Evolutionary conservation across 2,113 vertebrate species (phyloP), one percentile per base, ranked within the genome.

Genomic region (Struthidea cinerea): DNA sequence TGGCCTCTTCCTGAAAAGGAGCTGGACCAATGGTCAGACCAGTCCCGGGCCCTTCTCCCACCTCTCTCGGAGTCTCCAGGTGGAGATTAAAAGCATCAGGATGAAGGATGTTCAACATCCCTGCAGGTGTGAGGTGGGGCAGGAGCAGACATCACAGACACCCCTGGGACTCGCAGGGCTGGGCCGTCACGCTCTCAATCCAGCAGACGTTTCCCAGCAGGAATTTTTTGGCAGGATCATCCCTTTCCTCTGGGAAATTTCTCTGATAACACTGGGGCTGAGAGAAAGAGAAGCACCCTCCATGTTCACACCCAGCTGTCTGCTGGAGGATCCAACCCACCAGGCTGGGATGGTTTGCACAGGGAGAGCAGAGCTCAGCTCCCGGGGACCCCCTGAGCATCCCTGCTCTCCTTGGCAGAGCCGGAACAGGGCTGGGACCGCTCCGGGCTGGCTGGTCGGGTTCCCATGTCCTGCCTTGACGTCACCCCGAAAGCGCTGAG

Each of bases 111-210:
- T 44, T 75, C 20, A 42, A 2, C 9, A 39, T 35, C 47, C n/a
- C 13, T 11, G 69, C 74, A 68, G 55, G 65, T 60, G 44, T 47
- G 69, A 60, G 46, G n/a, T 37, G 32, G 11, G 39, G 27, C 0
- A 3, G 41, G 37, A 53, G 37, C 0, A 0, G 50, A 46, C 27
- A 24, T 18, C 1, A 5, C 60, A 35, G 60, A 44, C 35, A 47
- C 17, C 35, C 46, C 57, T 17, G 63, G 75, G 47, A 42, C 35
- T 42, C 0, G 0, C 37, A 44, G 55, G 47, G 76, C 63, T 1
- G 9, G 35, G 75, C 0, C 0, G 15, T 33, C 3, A 4, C 0
- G 1, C 11, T 88, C 20, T 60, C 5, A 1, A 0, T 42, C 57
- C 71, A 68, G 53, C 67, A 64, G 71, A 67, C 5, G 0, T 57